A percentile compares a stretch with the other conserved stretches of the same genome.
Evolutionary conservation across 2,113 vertebrate species (phyloP).

Genomic region (Tonatia bakeri): DNA sequence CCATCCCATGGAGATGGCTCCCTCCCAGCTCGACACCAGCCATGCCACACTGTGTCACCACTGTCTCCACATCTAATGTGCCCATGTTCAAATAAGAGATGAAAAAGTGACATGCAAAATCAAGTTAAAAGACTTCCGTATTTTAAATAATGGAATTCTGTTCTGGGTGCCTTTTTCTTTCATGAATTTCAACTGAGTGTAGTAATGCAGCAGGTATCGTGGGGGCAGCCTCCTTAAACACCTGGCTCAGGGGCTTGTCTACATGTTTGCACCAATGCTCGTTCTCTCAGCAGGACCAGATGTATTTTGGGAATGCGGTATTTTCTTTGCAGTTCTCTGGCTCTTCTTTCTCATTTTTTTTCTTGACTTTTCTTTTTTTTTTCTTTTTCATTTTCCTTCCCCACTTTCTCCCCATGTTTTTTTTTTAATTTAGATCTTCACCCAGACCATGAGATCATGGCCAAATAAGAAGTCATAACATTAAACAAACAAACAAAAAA

Average conservation of each 20-base stretch:
- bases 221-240: neutral
- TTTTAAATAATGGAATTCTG: neutral
- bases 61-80: neutral
- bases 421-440: neutral
- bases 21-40: too few species aligned
- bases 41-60: fast-evolving
- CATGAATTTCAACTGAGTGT: neutral
- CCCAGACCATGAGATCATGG: neutral
- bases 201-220: neutral
- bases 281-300: constrained; percentile 49
- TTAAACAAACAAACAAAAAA: neutral
- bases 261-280: neutral
- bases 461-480: neutral
- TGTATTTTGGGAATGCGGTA: neutral
- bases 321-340: constrained; percentile 42
- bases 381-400: too few species aligned
- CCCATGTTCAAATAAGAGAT: neutral
- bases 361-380: neutral
- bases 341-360: neutral
- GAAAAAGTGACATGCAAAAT: neutral
- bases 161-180: neutral
- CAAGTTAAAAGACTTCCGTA: neutral
- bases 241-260: neutral
- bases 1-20: fast-evolving
- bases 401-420: fast-evolving